These are phyloP conservation scores for Latheticus oryzae DNA, from an alignment of 2,888 invertebrate species.

Conservation along the genomic window DNA sequence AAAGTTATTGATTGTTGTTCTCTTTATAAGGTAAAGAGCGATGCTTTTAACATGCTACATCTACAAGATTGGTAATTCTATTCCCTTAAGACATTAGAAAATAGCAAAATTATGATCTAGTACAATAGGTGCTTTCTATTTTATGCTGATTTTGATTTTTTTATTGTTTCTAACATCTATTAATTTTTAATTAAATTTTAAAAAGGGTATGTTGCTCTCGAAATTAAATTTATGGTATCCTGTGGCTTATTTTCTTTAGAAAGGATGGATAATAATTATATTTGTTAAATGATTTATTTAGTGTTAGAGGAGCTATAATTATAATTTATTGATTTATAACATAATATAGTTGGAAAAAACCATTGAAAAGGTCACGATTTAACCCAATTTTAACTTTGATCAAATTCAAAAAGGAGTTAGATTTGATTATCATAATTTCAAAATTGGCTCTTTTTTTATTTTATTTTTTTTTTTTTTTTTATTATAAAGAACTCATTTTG, in stretches of 20 bases:
- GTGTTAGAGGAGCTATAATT: slow-evolving; percentile 32
- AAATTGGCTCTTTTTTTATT: too few relatives aligned
- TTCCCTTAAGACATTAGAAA: too few relatives aligned
- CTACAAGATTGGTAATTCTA: too few relatives aligned
- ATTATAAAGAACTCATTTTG: slow-evolving; percentile 8
- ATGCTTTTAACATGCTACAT: too few relatives aligned
- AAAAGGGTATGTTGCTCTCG: too few relatives aligned
- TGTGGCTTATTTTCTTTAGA: slow-evolving; percentile 33
- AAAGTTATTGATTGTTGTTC: slow-evolving; percentile 17
- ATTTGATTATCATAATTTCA: slow-evolving; percentile 13
- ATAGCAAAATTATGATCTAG: too few relatives aligned
- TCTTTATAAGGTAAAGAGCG: slow-evolving; percentile 15
- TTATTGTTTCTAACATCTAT: too few relatives aligned
- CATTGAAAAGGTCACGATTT: slow-evolving; percentile 23
- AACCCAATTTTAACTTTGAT: slow-evolving; percentile 29
- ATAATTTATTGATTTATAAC: slow-evolving; percentile 32
- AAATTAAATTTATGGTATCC: slow-evolving; percentile 33
- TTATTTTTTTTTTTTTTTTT: too few relatives aligned
- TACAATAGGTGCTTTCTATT: too few relatives aligned
- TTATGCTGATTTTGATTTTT: slow-evolving; percentile 4
- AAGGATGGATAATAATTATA: slow-evolving; percentile 36
- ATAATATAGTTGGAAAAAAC: slow-evolving; percentile 15
- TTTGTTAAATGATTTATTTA: slow-evolving; percentile 33
- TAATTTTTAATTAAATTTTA: too few relatives aligned
- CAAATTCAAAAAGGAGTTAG: slow-evolving; percentile 18